Evolutionary conservation across 2,888 invertebrate genomes (phyloP), one percentile per base, ranked within the genome.

Genomic region (Callimorpha dominula): DNA sequence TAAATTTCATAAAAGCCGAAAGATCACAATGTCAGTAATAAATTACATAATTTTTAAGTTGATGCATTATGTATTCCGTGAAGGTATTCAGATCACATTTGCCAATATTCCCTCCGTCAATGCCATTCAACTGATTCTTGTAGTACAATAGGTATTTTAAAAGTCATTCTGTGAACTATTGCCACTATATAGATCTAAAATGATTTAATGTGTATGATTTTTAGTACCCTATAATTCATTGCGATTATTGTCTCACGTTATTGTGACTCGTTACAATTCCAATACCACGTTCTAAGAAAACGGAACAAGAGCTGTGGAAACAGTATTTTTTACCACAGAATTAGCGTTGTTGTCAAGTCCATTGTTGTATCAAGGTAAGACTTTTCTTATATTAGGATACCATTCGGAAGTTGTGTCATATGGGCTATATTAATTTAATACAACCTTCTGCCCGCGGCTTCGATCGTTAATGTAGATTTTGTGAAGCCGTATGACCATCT

Each of bases 241-340:
- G 42, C 12, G 15, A 63, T 12, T 54, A 72, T 72, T 63, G 54
- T 68, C 49, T 57, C 65, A 64, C 46, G 68, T n/a, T 68, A 68
- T 64, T 72, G 57, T 72, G 14, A 50, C 17, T 46, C 20, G 68
- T 49, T 68, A 60, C 46, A 57, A 68, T 60, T 68, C 15, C 14
- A 60, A 9, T 46, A 20, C 20, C 20, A 15, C 31, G 20, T 15
- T 49, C 31, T 42, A 49, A 60, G 46, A 68, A 68, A 72, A 43
- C 62, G 54, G 62, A 72, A 67, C 65, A 43, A 54, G 6, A 65
- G 63, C 49, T 43, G 71, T 71, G 64, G 68, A 67, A 72, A 67
- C 52, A 46, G 54, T 20, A 40, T 20, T 77, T 62, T 40, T 67
- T 68, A 46, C 14, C 1, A 62, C 14, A 14, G n/a, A 20, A 31